Conservation (phyloP, 2,797 vertebrate genomes). For the Ceryle rudis region DNA sequence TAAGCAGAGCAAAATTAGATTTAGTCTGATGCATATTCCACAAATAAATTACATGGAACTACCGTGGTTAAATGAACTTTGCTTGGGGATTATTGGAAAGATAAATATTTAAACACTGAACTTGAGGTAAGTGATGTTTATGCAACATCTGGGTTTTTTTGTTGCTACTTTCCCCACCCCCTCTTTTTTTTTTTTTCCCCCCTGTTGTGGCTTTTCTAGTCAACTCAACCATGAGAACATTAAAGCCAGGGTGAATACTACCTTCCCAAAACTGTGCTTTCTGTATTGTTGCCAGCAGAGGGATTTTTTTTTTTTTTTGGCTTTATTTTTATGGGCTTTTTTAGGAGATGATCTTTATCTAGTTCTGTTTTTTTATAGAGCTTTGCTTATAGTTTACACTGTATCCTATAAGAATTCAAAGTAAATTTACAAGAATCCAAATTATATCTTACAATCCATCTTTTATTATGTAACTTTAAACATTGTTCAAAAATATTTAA, state of each 20-base stretch:
- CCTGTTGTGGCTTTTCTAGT: slow-evolving; percentile 37
- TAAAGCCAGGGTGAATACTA: not conserved
- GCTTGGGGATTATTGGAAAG: slow-evolving; percentile 62
- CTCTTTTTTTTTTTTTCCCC: not conserved
- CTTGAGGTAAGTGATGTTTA: slow-evolving; percentile 62
- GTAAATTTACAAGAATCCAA: not conserved
- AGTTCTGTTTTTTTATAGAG: not conserved
- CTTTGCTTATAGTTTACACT: not conserved
- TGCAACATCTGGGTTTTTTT: not conserved
- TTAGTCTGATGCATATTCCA: slow-evolving; percentile 44
- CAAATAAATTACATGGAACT: slow-evolving; percentile 49
- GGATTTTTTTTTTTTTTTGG: not conserved
- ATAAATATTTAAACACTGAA: slow-evolving; percentile 69
- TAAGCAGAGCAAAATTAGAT: slow-evolving; percentile 67
- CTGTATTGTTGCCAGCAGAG: not conserved
- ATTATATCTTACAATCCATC: not conserved
- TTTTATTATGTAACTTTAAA: not conserved
- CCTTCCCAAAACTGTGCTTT: not conserved
- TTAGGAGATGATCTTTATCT: not conserved
- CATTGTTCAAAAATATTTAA: not conserved
- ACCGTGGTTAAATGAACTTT: slow-evolving; percentile 63
- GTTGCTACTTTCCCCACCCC: not conserved
- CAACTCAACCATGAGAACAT: not conserved
- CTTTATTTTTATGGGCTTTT: not conserved
- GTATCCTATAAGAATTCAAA: not conserved